Percentiles rank a stretch among this genome's conserved stretches.
phyloP scores from a whole-genome alignment of 2,888 invertebrate species.

The Pemphredon lugubris region DNA sequence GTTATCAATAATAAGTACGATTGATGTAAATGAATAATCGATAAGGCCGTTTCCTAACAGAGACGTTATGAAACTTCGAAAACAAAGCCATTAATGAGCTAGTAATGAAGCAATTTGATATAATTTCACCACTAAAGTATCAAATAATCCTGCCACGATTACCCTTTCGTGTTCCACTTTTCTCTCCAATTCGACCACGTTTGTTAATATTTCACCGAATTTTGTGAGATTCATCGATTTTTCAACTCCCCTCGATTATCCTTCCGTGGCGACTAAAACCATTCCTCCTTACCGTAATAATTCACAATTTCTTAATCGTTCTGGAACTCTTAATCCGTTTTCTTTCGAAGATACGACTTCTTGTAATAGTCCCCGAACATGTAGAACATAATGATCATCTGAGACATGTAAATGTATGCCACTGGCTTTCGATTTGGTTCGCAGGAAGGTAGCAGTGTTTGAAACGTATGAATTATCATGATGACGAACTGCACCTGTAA shows the following conservation, averaged over 20 bases:
- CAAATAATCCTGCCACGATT: not conserved
- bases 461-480: conserved; percentile 84
- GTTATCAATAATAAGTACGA: not conserved
- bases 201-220: too few species aligned
- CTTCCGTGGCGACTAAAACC: too few species aligned
- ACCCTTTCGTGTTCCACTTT: too few species aligned
- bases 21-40: not conserved
- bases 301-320: too few species aligned
- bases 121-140: too few species aligned
- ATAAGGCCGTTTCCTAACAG: not conserved
- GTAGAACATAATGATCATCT: conserved; percentile 86
- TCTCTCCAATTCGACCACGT: too few species aligned
- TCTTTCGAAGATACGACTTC: conserved; percentile 82
- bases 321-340: conserved; percentile 61
- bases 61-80: not conserved
- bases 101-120: not conserved
- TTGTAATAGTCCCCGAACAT: conserved; percentile 88
- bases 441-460: conserved; percentile 84
- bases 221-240: not conserved
- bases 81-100: not conserved
- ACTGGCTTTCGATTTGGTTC: conserved; percentile 82
- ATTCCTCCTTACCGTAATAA: too few species aligned
- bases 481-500: conserved; percentile 86
- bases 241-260: too few species aligned
- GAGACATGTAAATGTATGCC: conserved; percentile 83